Percentiles rank a stretch among this genome's conserved stretches.
phyloP scores from a whole-genome alignment of 2,797 vertebrate species.

The Jordanella pulchra region DNA sequence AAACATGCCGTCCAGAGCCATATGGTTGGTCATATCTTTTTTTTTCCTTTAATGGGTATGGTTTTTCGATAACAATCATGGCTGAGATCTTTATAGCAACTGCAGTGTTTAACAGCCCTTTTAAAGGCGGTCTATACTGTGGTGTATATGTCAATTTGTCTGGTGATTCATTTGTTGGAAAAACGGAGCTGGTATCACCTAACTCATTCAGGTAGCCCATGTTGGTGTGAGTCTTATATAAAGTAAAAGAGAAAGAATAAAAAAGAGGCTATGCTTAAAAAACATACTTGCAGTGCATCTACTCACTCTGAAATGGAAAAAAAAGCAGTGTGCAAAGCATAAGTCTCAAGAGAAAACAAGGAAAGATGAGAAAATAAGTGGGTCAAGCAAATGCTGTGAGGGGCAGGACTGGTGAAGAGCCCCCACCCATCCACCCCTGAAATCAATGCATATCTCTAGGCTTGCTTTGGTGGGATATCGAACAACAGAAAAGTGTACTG shows the following conservation, averaged over 20 bases:
- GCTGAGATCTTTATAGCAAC: conserved; percentile 58
- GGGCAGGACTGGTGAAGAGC: conserved; percentile 72
- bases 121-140: conserved; percentile 75
- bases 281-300: conserved; percentile 78
- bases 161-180: conserved; percentile 82
- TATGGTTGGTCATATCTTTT: conserved; percentile 19
- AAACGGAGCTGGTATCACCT: conserved; percentile 78
- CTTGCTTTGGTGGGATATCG: conserved; percentile 77
- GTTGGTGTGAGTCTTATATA: conserved; percentile 42
- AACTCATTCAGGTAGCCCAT: conserved; percentile 74
- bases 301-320: conserved; percentile 78
- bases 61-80: conserved; percentile 78
- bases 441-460: conserved; percentile 80
- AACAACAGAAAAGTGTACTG: conserved; percentile 70
- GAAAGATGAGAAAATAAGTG: conserved; percentile 89
- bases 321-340: conserved; percentile 75
- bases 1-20: conserved; percentile 7
- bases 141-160: conserved; percentile 81
- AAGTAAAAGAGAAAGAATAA: conserved; percentile 26
- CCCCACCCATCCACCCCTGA: conserved; percentile 47
- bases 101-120: conserved; percentile 65
- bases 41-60: conserved; percentile 37
- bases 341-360: conserved; percentile 80
- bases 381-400: conserved; percentile 80
- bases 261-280: conserved; percentile 61